Base-by-base conservation (phyloP, 2,888 invertebrate genomes). In the Rhimphoctona megacephalus region DNA sequence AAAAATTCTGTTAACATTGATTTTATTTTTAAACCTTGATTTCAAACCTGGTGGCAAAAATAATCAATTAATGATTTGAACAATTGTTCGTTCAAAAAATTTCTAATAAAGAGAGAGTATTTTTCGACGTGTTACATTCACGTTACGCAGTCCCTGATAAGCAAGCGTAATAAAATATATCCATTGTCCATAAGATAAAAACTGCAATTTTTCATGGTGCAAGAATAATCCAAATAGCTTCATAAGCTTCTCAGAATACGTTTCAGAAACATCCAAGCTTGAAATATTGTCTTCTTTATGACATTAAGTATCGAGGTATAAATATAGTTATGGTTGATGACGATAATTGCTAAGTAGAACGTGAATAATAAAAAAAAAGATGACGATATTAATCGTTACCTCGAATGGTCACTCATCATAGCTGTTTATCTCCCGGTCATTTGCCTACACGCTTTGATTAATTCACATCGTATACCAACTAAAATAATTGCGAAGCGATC, bases 341-440 rank as follows among this genome's bases (percentile, higher is more conserved):
- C 79, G 36, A 83, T 83, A 83, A 83, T 84, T 80, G 76, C 84
- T 25, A 85, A 80, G 61, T 80, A 80, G 76, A 81, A 74, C 84
- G 80, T 76, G 43, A 76, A 39, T 39, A 30, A 54, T 43, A 30
- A 57, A 64, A 81, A 80, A 49, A 76, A 66, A 33, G 30, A 46
- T 46, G 11, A 30, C 6, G n/a, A 73, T 17, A 67, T 54, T 33
- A 74, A 81, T 74, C 25, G 46, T 57, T 67, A 46, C 69, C 66
- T 74, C 17, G 17, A 80, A 17, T 61, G 61, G 17, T 76, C 61
- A 76, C n/a, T 49, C 33, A 46, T 30, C 39, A 39, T 22, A 14
- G 46, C 33, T 22, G 30, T 57, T 69, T 39, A 67, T 36, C 30
- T 69, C 25, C 11, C 30, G 25, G 52, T 66, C 39, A 43, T 70